Evolutionary conservation across 2,113 vertebrate species (phyloP), one percentile per base, ranked within the genome.

Genomic region (Oreochromis spilurus): DNA sequence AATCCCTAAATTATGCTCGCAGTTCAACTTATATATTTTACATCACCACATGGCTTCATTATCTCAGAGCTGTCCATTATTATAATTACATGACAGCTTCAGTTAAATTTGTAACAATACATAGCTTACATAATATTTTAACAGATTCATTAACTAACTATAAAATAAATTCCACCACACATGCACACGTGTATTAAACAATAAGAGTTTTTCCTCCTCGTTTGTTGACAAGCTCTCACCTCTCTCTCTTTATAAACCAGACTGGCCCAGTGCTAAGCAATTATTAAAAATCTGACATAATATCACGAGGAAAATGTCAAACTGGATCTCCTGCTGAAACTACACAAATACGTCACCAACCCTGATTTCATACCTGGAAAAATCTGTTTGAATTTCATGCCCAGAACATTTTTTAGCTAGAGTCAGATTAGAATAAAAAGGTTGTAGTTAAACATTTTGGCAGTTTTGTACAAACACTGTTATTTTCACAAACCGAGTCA

Each of bases 271-370:
- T 85, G 97, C 97, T 89, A 98, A 97, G 89, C 97, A 98, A 82
- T 82, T 97, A 88, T 95, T 98, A 96, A 84, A 94, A 96, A 95
- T 52, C 95, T 97, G 88, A 95, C 95, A 67, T 96, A 97, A 17
- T 97, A 96, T 36, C 96, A 98, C 89, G 97, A 97, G 94, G 96
- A 97, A 91, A 97, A 97, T 90, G 96, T 97, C 91, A 97, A 96
- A 36, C 91, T 96, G 36, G 94, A 97, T 82, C 94, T 97, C 72
- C 87, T 97, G 82, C 87, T 93, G 79, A 97, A 97, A 77, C 95
- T 98, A 55, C 97, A 97, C 21, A 97, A 94, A 86, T 97, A 97
- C 52, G 89, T 97, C 38, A 96, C 95, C 86, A 98, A 98, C 83
- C 95, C 96, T 3, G 97, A 97, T 91, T 98, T 97, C 83, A 62